Evolutionary conservation across 2,888 invertebrate genomes (phyloP).

Genomic region (Hirtodrosophila alboralis): DNA sequence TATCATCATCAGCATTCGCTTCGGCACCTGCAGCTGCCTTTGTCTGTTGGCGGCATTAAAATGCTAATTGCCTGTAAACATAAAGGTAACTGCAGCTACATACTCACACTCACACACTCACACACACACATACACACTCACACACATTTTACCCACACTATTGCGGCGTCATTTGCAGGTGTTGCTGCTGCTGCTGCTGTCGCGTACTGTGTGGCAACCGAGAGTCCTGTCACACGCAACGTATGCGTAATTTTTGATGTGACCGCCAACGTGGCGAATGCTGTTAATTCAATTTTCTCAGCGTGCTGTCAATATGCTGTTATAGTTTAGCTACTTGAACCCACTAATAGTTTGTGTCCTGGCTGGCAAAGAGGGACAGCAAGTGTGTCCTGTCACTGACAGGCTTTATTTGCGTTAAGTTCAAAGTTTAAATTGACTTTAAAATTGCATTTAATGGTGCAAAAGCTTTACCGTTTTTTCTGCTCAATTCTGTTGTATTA

Average conservation of each 20-base stretch:
- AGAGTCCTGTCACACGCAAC: conserved; percentile 44
- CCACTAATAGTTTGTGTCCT: conserved; percentile 42
- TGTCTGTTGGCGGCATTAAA: conserved; percentile 70
- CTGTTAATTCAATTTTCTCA: conserved; percentile 66
- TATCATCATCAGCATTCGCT: conserved; percentile 40
- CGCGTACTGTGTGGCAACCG: not conserved
- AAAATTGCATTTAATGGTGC: conserved; percentile 72
- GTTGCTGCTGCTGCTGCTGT: conserved; percentile 21
- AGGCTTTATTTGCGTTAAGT: conserved; percentile 70
- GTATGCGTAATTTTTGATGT: conserved; percentile 67
- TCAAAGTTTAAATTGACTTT: conserved; percentile 71
- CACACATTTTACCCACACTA: conserved; percentile 9
- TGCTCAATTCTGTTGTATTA: not conserved
- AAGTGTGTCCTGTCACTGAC: conserved; percentile 52
- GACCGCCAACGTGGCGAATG: conserved; percentile 51
- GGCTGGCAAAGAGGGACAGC: not conserved
- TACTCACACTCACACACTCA: conserved; percentile 22
- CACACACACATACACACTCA: conserved; percentile 23
- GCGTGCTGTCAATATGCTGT: conserved; percentile 61
- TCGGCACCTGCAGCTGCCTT: conserved; percentile 68
- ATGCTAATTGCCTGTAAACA: conserved; percentile 76
- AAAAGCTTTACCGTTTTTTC: conserved; percentile 38
- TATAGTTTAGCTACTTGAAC: conserved; percentile 41
- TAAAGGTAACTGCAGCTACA: conserved; percentile 65
- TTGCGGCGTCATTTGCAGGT: conserved; percentile 33